Conservation (phyloP, 2,888 invertebrate species). For the Perizoma affinitatum region DNA sequence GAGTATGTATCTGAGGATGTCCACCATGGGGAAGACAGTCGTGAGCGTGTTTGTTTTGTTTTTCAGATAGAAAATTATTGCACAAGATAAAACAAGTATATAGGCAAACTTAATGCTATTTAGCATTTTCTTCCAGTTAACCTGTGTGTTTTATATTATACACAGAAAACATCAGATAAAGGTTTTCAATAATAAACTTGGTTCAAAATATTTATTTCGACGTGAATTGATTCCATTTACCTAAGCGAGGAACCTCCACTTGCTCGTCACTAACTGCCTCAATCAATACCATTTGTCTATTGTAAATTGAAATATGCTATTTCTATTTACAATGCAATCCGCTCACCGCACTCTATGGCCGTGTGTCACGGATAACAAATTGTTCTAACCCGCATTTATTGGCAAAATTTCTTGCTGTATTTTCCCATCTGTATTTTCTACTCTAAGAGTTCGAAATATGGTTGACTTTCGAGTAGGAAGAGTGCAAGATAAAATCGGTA, state of each 20-base stretch:
- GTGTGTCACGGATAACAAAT: constrained; percentile 61
- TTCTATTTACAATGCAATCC: constrained; percentile 19
- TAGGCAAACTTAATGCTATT: no score
- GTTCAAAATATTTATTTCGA: no score
- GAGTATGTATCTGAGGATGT: no score
- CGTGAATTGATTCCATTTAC: no score
- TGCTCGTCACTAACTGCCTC: constrained; percentile 3
- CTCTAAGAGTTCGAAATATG: constrained; percentile 32
- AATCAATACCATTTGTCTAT: constrained; percentile 11
- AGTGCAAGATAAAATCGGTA: constrained; percentile 38
- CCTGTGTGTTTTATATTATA: no score
- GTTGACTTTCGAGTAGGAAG: constrained; percentile 28
- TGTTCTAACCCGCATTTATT: constrained; percentile 61
- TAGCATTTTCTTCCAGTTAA: no score
- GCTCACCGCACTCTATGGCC: constrained; percentile 43
- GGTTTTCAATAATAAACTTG: no score
- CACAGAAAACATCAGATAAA: no score
- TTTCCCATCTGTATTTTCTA: constrained; percentile 22
- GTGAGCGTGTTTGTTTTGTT: no score
- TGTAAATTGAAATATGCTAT: constrained; percentile 33
- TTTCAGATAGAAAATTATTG: no score
- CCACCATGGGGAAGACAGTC: no score
- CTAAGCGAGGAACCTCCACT: background rate
- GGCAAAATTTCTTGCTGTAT: constrained; percentile 49
- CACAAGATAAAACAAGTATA: no score